Conservation (phyloP, 1,140 invertebrate genomes). For the Lucilia cuprina region DNA sequence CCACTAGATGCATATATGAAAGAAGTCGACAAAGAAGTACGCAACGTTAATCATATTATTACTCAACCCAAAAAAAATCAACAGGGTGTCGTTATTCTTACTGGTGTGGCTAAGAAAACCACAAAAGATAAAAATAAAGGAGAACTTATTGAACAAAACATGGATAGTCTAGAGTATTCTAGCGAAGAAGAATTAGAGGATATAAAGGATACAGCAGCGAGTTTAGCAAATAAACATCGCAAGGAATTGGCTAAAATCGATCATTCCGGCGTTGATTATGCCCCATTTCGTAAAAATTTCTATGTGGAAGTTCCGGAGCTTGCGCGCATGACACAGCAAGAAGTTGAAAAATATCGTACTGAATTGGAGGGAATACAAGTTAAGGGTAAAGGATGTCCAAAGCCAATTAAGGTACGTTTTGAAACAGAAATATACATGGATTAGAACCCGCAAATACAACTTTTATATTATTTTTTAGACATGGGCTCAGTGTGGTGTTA, state of each 20-base stretch:
- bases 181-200: constrained; percentile 97
- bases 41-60: constrained; percentile 83
- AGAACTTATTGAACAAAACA: constrained; percentile 96
- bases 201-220: constrained; percentile 88
- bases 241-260: constrained; percentile 91
- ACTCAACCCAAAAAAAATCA: constrained; percentile 47
- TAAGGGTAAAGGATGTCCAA: constrained; percentile 89
- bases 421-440: no score
- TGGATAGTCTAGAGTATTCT: constrained; percentile 96
- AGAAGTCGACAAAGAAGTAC: constrained; percentile 81
- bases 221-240: constrained; percentile 85
- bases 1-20: constrained; percentile 97
- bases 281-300: constrained; percentile 92
- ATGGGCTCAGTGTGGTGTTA: constrained; percentile 99
- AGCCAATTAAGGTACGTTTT: constrained; percentile 78
- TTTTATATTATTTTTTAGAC: constrained; percentile 61
- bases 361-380: constrained; percentile 87
- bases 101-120: constrained; percentile 88
- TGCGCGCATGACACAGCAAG: constrained; percentile 87
- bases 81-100: constrained; percentile 78
- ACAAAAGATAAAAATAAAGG: constrained; percentile 79
- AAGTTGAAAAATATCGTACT: constrained; percentile 84
- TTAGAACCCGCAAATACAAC: no score
- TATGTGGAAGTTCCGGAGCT: constrained; percentile 90
- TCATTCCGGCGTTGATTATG: constrained; percentile 83